Conservation (phyloP, 2,113 vertebrate species). For the Maccullochella peelii region DNA sequence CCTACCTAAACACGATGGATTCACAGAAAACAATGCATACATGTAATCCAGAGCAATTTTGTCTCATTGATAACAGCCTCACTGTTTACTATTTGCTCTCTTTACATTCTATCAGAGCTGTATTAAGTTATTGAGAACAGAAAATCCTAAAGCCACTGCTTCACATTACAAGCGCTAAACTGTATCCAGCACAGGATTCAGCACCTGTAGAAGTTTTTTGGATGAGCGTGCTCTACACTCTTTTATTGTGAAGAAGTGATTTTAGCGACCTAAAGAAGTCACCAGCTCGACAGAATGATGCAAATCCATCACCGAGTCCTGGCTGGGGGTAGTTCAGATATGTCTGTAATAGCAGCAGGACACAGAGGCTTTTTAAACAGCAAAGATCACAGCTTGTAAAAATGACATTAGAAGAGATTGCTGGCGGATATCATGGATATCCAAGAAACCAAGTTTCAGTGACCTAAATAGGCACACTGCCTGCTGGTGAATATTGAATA, state of each 20-base stretch:
- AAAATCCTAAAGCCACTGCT: too few species aligned
- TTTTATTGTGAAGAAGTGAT: neutral
- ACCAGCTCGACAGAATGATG: neutral
- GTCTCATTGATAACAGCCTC: neutral
- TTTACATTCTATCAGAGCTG: too few species aligned
- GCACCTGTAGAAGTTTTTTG: neutral
- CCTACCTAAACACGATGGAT: neutral
- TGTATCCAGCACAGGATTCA: too few species aligned
- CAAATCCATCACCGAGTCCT: neutral
- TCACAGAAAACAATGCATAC: neutral
- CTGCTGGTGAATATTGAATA: neutral
- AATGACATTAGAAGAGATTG: neutral
- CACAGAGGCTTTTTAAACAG: neutral
- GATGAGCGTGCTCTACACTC: neutral
- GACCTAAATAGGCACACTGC: neutral
- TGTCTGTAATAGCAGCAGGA: neutral
- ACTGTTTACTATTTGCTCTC: neutral
- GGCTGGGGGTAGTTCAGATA: neutral
- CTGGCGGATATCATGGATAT: neutral
- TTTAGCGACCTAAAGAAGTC: neutral
- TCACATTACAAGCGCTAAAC: neutral
- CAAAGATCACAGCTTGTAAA: constrained; percentile 10
- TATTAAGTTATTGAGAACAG: neutral
- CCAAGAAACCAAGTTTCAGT: neutral
- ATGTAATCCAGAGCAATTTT: neutral